Percentiles rank a stretch among this genome's conserved stretches.
Evolutionary conservation across 2,797 vertebrate genomes (phyloP).

Genomic region (Ateles fusciceps): DNA sequence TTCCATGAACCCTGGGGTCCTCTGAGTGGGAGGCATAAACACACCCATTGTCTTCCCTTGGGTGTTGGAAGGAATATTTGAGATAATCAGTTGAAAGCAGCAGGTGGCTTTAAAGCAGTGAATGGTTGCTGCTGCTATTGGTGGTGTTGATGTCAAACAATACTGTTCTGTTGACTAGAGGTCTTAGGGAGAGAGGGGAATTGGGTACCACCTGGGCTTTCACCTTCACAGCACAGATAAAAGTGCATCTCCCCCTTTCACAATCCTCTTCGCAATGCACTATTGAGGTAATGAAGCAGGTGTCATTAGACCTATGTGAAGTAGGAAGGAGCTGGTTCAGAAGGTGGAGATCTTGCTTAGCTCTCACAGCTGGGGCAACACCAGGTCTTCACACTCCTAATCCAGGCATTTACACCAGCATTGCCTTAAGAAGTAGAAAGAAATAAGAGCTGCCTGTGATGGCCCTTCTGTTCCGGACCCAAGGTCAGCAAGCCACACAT

Average conservation of each 20-base stretch:
- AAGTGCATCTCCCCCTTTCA: neutral
- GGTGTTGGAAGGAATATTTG: neutral
- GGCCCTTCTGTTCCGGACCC: neutral
- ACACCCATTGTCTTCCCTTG: neutral
- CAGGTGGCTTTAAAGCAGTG: fast-evolving
- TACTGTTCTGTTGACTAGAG: neutral
- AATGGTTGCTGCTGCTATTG: neutral
- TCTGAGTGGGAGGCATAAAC: neutral
- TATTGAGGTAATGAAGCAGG: neutral
- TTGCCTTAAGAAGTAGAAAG: neutral
- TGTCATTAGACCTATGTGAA: neutral
- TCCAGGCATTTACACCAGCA: neutral
- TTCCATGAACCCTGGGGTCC: neutral
- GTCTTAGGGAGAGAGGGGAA: neutral
- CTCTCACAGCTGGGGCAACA: neutral
- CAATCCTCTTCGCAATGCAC: neutral
- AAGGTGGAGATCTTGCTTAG: neutral
- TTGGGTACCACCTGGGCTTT: neutral
- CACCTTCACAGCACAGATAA: neutral
- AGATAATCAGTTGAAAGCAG: neutral
- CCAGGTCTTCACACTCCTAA: neutral
- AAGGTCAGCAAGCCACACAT: neutral
- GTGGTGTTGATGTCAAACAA: neutral
- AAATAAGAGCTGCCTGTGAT: neutral
- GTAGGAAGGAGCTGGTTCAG: neutral